Percentiles rank a stretch among this genome's conserved stretches.
Conservation (phyloP, 2,888 invertebrate genomes). For the Girardia tigrina region DNA sequence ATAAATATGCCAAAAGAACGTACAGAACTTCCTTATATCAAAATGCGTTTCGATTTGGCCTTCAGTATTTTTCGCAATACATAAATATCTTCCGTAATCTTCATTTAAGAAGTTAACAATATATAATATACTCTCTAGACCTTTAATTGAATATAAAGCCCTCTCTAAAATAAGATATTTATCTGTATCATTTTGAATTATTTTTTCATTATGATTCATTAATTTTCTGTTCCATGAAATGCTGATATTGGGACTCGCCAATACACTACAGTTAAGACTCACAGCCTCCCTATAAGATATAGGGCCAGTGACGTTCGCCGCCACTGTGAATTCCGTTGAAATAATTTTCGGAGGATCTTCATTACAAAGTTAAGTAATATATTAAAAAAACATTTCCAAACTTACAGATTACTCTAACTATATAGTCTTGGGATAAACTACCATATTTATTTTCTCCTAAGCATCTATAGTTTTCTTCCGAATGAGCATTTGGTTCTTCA, state of each 20-base stretch:
- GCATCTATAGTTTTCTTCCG: not conserved
- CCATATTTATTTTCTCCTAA: not conserved
- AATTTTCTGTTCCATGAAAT: not conserved
- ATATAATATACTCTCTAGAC: not conserved
- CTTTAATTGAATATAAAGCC: not conserved
- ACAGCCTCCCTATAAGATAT: not conserved
- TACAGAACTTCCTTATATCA: not conserved
- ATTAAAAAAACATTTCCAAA: not conserved
- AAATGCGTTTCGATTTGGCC: not conserved
- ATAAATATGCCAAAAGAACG: not conserved
- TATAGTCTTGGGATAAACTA: not conserved
- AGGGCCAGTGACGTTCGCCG: not conserved
- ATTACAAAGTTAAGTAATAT: not conserved
- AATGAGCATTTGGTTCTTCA: not conserved
- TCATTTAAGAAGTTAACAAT: not conserved
- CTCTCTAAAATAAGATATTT: not conserved
- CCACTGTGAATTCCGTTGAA: not conserved
- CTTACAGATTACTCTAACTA: not conserved
- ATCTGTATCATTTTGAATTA: constrained; percentile 4
- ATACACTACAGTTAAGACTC: not conserved
- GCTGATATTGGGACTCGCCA: not conserved
- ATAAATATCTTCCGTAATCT: not conserved
- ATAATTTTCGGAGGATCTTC: not conserved
- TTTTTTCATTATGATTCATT: not conserved
- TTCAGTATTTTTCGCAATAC: not conserved